Base-by-base conservation (phyloP, 2,888 invertebrate genomes). In the Dastarcus helophoroides region DNA sequence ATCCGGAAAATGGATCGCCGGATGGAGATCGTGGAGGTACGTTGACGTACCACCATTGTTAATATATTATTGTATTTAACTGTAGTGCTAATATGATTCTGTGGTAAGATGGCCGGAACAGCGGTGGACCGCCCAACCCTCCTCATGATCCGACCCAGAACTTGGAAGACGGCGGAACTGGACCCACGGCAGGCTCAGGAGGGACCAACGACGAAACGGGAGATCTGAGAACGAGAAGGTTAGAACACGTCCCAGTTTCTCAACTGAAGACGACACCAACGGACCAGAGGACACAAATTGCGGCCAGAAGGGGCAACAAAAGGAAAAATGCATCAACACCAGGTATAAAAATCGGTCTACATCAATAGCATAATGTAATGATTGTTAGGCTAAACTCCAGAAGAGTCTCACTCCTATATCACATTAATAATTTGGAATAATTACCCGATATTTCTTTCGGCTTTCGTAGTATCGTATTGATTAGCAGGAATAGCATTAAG, bases 1-100 rank as follows among this genome's bases (percentile, higher is more conserved):
- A 89, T 56, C 84, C 84, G 22, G 86, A 85, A 54, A 85, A 86
- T 47, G 86, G 86, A 31, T 88, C 89, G 4, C 88, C 89, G 1
- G 88, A 86, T 50, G 78, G 79, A 12, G 88, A 89, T 58, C 77
- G 69, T 56, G 71, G 73, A 66, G 74, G 73, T 73, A 61, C 59
- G 59, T 56, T 54, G 42, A 50, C 55, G 56, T 54, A 58, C 56
- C 56, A 52, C 54, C 53, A 53, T 47, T 59, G 50, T 52, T 57
- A 57, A 51, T 50, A 43, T 45, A 45, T 47, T 49, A 52, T 46
- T 43, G 45, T 50, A 51, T 43, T 48, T 45, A 46, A 53, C 49
- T 50, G 46, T 50, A 48, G 40, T 48, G 43, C 39, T 53, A 55
- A 52, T 46, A 44, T 50, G 46, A 44, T 41, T 57, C 51, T 57